Evolutionary conservation across 2,888 invertebrate species (phyloP), one percentile per base, ranked within the genome.

Genomic region (Mythimna impura): DNA sequence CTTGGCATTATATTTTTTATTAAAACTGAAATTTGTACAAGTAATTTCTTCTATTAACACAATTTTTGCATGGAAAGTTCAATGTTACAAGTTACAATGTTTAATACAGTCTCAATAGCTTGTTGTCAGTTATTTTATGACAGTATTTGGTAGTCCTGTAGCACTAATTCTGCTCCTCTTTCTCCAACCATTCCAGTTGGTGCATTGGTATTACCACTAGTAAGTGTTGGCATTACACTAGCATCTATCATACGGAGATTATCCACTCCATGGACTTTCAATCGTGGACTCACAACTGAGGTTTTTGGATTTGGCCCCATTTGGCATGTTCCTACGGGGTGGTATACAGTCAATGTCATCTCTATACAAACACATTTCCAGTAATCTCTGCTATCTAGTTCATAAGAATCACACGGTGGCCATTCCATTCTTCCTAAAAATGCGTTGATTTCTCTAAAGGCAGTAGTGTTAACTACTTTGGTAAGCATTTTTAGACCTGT

Each of bases 121-220:
- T 10, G 10, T 9, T 36, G 8, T 2, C n/a, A 60, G 0, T 22
- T 61, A 8, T 58, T 22, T 61, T 22, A 40, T 40, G 0, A 10
- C 3, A 40, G 1, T 40, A 14, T 14, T n/a, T 34, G 3, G 40
- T 61, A 40, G 25, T 83, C 90, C 85, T 97, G 95, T 88, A 97
- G 97, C 64, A 98, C 97, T 92, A 98, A 95, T 90, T 98, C 98
- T 0, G 98, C 96, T 0, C 96, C 98, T 87, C 97, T 97, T 89
- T 98, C 98, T 0, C 97, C 98, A 65, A 98, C 97, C 98, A 98
- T 98, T 9, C 98, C 97, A 0, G 97, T 96, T 0, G 98, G 97
- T 0, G 97, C 98, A 87, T 98, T 98, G 0, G 98, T 98, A 89
- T 98, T 98, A 0, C 97, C 98, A 87, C 98, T 98, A 0, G 97